These are phyloP conservation scores for Cebidichthys violaceus DNA, from an alignment of 2,113 vertebrate genomes.

Conservation along the genomic window DNA sequence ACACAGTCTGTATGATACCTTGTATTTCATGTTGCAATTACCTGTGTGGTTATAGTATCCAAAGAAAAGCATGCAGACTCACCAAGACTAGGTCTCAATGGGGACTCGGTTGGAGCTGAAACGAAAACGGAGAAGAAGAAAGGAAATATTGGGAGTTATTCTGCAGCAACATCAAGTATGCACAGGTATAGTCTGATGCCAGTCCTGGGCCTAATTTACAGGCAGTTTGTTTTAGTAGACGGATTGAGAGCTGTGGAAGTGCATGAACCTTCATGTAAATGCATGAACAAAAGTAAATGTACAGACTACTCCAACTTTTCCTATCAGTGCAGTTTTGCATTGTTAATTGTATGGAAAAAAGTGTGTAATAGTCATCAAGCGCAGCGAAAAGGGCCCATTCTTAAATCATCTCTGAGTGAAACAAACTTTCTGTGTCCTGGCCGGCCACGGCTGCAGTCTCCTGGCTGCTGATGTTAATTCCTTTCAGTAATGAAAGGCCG, in stretches of 20 bases:
- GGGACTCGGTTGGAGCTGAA: slow-evolving; percentile 93
- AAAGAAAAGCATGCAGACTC: slow-evolving; percentile 65
- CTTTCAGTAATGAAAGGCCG: slow-evolving; percentile 69
- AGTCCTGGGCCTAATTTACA: not conserved
- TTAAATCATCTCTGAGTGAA: slow-evolving; percentile 43
- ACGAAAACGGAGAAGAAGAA: slow-evolving; percentile 63
- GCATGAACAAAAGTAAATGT: not conserved
- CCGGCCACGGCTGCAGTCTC: slow-evolving; percentile 46
- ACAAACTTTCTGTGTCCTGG: slow-evolving; percentile 63
- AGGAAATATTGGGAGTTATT: slow-evolving; percentile 1
- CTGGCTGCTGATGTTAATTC: slow-evolving; percentile 72
- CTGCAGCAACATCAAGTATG: not conserved
- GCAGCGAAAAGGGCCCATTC: not conserved
- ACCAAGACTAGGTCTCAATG: slow-evolving; percentile 91
- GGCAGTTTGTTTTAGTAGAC: not conserved
- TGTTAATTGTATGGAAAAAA: not conserved
- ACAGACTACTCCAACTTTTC: not conserved
- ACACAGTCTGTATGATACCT: not conserved
- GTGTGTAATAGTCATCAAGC: slow-evolving; percentile 10
- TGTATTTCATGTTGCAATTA: slow-evolving; percentile 3
- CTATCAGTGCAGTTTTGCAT: slow-evolving; percentile 2
- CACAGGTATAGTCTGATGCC: not conserved
- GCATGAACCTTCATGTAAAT: not conserved
- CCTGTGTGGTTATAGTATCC: not conserved
- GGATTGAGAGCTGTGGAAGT: not conserved